Evolutionary conservation across 2,888 invertebrate genomes (phyloP).

Genomic region (Baccha elongata): DNA sequence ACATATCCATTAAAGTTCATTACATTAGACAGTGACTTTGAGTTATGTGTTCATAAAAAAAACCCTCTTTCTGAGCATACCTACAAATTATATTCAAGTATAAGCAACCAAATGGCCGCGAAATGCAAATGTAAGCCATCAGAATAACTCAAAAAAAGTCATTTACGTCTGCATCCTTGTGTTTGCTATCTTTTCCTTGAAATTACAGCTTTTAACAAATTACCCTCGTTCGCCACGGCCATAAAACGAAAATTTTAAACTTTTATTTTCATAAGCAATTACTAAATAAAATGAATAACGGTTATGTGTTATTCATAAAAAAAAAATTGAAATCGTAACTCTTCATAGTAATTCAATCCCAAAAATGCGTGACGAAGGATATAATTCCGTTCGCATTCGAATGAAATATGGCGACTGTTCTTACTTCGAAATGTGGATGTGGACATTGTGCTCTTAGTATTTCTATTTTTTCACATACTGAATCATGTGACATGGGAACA

Average conservation of each 20-base stretch:
- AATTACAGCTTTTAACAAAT: too few relatives aligned
- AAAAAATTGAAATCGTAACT: slow-evolving; percentile 5
- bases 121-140: slow-evolving; percentile 41
- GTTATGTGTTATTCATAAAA: not conserved
- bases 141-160: slow-evolving; percentile 27
- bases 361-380: slow-evolving; percentile 26
- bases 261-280: not conserved
- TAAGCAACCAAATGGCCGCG: slow-evolving; percentile 36
- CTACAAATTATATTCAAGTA: not conserved
- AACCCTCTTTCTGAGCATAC: too few relatives aligned
- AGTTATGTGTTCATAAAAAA: too few relatives aligned
- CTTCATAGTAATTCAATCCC: slow-evolving; percentile 18
- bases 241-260: too few relatives aligned
- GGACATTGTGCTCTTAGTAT: too few relatives aligned
- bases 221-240: too few relatives aligned
- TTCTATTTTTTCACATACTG: too few relatives aligned
- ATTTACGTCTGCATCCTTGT: slow-evolving; percentile 36
- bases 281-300: slow-evolving; percentile 18
- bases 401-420: not conserved
- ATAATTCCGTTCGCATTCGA: not conserved
- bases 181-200: not conserved
- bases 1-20: too few relatives aligned
- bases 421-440: not conserved
- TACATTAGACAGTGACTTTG: too few relatives aligned
- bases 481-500: not conserved